phyloP scores from a whole-genome alignment of 2,113 vertebrate genomes.

The Elephas maximus region DNA sequence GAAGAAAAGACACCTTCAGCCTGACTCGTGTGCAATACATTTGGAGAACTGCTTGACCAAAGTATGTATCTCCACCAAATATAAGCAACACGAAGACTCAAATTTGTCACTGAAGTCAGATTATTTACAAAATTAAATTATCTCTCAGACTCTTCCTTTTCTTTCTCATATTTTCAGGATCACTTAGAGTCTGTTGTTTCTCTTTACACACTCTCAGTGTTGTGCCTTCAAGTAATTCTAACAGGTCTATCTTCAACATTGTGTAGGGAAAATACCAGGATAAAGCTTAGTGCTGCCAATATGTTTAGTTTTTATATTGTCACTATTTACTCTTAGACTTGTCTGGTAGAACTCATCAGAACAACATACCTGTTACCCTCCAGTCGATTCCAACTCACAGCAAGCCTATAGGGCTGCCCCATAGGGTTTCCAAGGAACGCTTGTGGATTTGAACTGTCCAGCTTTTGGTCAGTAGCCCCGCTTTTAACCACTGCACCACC shows the following conservation, averaged over 20 bases:
- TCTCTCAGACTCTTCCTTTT: not conserved
- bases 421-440: too few relatives aligned
- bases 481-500: too few relatives aligned
- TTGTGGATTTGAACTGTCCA: too few relatives aligned
- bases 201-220: not conserved
- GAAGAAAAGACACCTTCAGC: not conserved
- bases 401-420: too few relatives aligned
- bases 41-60: not conserved
- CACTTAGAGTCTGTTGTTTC: not conserved
- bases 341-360: constrained; percentile 17
- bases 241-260: not conserved
- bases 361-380: too few relatives aligned
- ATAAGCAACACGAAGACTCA: not conserved
- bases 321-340: constrained; percentile 15
- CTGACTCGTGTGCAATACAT: not conserved
- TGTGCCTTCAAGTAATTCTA: not conserved
- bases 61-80: not conserved
- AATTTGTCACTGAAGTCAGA: not conserved
- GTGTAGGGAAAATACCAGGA: constrained; percentile 18
- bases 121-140: not conserved
- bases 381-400: too few relatives aligned
- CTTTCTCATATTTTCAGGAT: not conserved
- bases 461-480: too few relatives aligned
- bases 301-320: constrained; percentile 53
- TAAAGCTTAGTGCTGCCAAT: not conserved